Conservation (phyloP, 2,113 vertebrate genomes). For the Burhinus oedicnemus region DNA sequence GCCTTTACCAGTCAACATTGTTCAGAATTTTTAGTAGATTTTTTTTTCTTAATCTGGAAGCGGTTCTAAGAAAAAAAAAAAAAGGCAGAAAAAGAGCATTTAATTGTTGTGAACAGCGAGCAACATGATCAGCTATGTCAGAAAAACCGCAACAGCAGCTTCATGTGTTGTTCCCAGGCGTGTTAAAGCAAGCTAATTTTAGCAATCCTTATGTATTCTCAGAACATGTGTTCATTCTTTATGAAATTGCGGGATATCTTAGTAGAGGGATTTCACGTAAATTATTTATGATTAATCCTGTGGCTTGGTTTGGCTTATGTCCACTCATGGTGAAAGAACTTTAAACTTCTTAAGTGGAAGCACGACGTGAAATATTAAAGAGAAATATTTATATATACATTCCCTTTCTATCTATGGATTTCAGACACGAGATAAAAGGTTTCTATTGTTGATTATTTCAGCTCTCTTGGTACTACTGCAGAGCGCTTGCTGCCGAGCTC, state of each 20-base stretch:
- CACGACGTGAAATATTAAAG: conserved; percentile 59
- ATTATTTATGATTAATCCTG: conserved; percentile 49
- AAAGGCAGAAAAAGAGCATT: neutral
- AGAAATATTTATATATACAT: conserved; percentile 47
- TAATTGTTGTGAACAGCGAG: conserved; percentile 12
- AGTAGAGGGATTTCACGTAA: conserved; percentile 14
- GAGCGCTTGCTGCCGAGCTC: neutral
- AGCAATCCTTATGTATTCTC: conserved; percentile 32
- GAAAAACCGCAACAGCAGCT: conserved; percentile 30
- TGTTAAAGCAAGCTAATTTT: conserved; percentile 35
- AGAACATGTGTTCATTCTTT: conserved; percentile 35
- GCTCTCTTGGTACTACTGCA: conserved; percentile 26
- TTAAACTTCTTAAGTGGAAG: conserved; percentile 39
- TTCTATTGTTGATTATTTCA: conserved; percentile 55
- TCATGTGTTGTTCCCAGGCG: neutral
- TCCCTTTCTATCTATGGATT: conserved; percentile 41
- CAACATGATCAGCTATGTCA: conserved; percentile 2
- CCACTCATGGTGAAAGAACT: conserved; percentile 8
- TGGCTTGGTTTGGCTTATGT: conserved; percentile 40
- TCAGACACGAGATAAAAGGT: conserved; percentile 52
- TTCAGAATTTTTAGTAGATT: neutral
- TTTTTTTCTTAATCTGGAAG: conserved; percentile 3
- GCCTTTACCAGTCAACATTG: neutral
- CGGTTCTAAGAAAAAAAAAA: neutral
- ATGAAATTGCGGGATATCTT: conserved; percentile 8